phyloP scores from a whole-genome alignment of 1,140 invertebrate genomes.

The Apocrypta bakeri region DNA sequence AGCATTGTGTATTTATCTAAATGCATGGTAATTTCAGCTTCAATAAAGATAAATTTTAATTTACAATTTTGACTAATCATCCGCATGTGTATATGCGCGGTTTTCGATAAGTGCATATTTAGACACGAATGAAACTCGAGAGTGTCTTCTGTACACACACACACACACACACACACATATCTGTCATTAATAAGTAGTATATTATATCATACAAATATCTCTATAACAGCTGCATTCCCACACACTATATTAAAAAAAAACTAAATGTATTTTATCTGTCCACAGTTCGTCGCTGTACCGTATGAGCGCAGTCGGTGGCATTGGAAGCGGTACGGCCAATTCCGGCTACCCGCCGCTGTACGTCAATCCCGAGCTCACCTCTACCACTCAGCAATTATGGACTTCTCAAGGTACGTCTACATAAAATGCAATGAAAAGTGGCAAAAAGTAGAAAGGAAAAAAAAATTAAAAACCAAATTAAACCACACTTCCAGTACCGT shows the following conservation, averaged over 20 bases:
- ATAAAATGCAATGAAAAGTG: too few species aligned
- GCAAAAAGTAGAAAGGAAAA: not conserved
- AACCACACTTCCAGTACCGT: not conserved
- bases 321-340: slow-evolving; percentile 52
- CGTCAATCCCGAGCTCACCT: slow-evolving; percentile 60
- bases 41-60: slow-evolving; percentile 51
- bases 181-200: too few species aligned
- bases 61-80: slow-evolving; percentile 39
- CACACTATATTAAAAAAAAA: too few species aligned
- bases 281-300: slow-evolving; percentile 67
- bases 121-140: too few species aligned
- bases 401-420: slow-evolving; percentile 60
- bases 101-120: too few species aligned
- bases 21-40: slow-evolving; percentile 29
- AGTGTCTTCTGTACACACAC: too few species aligned
- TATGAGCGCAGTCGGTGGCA: slow-evolving; percentile 58
- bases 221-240: too few species aligned
- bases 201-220: too few species aligned
- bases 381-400: slow-evolving; percentile 63
- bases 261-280: too few species aligned
- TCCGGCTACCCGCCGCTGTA: slow-evolving; percentile 58
- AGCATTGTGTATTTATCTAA: slow-evolving; percentile 38
- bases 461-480: not conserved
- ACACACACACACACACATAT: too few species aligned
- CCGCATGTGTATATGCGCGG: not conserved